Evolutionary conservation across 2,113 vertebrate genomes (phyloP), one percentile per base, ranked within the genome.

Genomic region (Corynorhinus townsendii): DNA sequence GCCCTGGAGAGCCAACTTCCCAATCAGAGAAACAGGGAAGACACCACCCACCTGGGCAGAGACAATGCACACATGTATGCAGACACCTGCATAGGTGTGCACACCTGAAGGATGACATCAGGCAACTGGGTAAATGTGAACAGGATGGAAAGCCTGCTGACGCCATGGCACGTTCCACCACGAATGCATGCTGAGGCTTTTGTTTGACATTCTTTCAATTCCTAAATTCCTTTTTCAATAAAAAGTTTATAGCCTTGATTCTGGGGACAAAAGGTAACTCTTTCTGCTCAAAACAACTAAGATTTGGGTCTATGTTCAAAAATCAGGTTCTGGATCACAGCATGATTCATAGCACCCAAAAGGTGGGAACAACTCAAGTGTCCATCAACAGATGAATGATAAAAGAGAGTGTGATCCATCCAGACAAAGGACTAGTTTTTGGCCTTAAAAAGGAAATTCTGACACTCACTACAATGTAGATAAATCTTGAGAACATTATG

Each of bases 361-460:
- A 19, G 64, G 2, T 30, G 28, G 49, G 15, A 43, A 22, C 35
- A 22, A 28, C 26, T 12, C 22, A 43, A 35, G 30, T 7, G 11
- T 5, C 69, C 79, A 56, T 16, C 4, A 14, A 24, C 11, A 0
- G 43, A 12, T 20, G 59, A 77, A 2, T 2, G 45, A 11, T 20
- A 40, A 15, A 15, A 11, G 85, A 64, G 11, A 17, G 0, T 0
- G 9, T 17, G 54, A 47, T 26, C 54, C 20, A 14, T 8, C 56
- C 40, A 12, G 0, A 2, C 3, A 1, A 12, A 12, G 2, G 47
- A 68, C 3, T 2, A 40, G 7, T 0, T 73, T 2, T 9, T 5
- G 5, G 9, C 43, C 88, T 24, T 72, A 11, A 16, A 30, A 30
- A 30, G 2, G 14, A 19, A 26, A 33, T 30, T 30, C 54, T 19